phyloP scores from a whole-genome alignment of 2,113 vertebrate genomes.

The Ammodytes dubius region DNA sequence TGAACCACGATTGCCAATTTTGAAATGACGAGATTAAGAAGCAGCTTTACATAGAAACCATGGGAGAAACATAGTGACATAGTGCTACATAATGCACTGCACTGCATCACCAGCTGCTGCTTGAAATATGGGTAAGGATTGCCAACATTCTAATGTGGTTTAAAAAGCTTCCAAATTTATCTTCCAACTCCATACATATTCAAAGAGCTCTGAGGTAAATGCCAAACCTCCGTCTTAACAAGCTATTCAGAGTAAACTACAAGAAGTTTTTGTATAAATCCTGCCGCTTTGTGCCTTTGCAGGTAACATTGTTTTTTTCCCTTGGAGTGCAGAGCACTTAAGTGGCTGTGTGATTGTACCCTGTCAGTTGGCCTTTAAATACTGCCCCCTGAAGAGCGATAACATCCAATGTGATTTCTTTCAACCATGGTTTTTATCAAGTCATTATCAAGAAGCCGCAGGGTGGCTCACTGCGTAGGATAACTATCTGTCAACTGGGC shows the following conservation, averaged over 20 bases:
- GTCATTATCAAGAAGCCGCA: conserved; percentile 39
- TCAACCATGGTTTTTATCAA: conserved; percentile 43
- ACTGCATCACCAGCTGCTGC: neutral
- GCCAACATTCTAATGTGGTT: conserved; percentile 8
- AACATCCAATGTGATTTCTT: conserved; percentile 32
- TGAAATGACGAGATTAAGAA: conserved; percentile 44
- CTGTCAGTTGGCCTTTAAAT: conserved; percentile 39
- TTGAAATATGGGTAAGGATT: conserved; percentile 14
- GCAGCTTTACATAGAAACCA: conserved; percentile 8
- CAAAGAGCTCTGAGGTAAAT: conserved; percentile 20
- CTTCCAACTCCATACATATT: neutral
- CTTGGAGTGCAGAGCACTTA: neutral
- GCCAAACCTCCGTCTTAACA: conserved; percentile 5
- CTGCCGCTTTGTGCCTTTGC: neutral
- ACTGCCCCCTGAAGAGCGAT: conserved; percentile 21
- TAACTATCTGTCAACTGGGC: conserved; percentile 4
- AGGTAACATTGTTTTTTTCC: conserved; percentile 19
- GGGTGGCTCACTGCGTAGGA: conserved; percentile 5
- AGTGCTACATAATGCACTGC: neutral
- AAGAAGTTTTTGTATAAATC: neutral
- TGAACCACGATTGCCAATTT: conserved; percentile 18
- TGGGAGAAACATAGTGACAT: neutral
- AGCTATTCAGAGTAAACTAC: neutral
- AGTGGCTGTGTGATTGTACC: conserved; percentile 20
- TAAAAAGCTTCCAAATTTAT: conserved; percentile 12